phyloP scores from a whole-genome alignment of 2,888 invertebrate genomes.

The Noctua janthina region DNA sequence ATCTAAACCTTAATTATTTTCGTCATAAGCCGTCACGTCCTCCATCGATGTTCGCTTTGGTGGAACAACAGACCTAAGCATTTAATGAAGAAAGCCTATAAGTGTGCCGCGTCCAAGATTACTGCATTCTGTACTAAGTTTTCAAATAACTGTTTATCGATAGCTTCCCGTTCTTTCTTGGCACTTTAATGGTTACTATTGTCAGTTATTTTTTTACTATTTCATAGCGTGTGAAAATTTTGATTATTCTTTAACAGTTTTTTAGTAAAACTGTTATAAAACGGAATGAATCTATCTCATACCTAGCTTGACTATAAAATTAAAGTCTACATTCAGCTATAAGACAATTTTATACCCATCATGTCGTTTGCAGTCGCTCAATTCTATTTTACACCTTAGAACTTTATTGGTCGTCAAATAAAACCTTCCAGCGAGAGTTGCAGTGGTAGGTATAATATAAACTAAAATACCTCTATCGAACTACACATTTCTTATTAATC shows the following conservation, averaged over 20 bases:
- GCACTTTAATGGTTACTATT: neutral
- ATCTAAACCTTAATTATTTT: neutral
- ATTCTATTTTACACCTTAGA: conserved; percentile 29
- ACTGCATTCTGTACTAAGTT: neutral
- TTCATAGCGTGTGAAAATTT: neutral
- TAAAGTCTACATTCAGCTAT: conserved; percentile 12
- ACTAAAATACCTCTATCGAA: neutral
- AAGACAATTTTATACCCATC: conserved; percentile 17
- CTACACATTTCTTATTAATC: conserved; percentile 13
- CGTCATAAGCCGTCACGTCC: neutral
- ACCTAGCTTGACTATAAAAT: neutral
- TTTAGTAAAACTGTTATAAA: neutral
- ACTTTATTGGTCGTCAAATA: conserved; percentile 39
- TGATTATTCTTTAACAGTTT: neutral
- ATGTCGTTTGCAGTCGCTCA: conserved; percentile 29
- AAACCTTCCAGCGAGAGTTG: conserved; percentile 1
- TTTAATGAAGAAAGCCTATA: neutral
- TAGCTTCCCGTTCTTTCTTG: neutral
- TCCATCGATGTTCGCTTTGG: too few species aligned
- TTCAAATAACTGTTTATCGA: conserved; percentile 3
- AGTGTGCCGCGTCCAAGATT: neutral
- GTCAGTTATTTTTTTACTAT: neutral
- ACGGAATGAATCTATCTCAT: neutral
- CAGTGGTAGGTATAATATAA: neutral
- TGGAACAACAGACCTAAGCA: neutral